These are phyloP conservation scores for Chrysomela aeneicollis DNA, from an alignment of 2,888 invertebrate genomes.

Conservation along the genomic window DNA sequence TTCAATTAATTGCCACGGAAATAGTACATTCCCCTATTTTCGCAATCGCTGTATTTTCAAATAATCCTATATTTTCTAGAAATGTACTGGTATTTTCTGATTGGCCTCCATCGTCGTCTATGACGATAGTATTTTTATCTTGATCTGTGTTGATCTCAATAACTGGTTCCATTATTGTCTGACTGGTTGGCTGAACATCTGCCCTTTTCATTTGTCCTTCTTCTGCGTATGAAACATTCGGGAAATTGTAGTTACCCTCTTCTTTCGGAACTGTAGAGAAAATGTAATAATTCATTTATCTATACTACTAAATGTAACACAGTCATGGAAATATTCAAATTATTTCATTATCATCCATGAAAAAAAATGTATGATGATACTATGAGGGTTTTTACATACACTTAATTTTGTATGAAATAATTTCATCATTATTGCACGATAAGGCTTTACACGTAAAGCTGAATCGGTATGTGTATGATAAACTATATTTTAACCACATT, in stretches of 20 bases:
- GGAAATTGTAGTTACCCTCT: neutral
- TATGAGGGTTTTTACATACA: too few relatives aligned
- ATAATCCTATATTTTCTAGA: constrained; percentile 46
- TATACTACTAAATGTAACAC: too few relatives aligned
- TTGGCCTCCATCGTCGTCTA: constrained; percentile 10
- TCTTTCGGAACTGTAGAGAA: neutral
- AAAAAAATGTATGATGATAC: too few relatives aligned
- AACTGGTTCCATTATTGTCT: constrained; percentile 48
- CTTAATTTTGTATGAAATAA: too few relatives aligned
- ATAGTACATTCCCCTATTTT: constrained; percentile 55
- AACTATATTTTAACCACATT: too few relatives aligned
- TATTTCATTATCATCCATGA: too few relatives aligned
- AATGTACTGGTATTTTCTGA: constrained; percentile 30
- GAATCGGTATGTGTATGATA: too few relatives aligned
- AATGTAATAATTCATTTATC: neutral
- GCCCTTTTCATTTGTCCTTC: neutral
- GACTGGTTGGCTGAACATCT: constrained; percentile 21
- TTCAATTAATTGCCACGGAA: constrained; percentile 44
- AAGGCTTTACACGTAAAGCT: too few relatives aligned
- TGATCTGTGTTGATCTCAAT: constrained; percentile 51
- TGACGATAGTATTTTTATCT: constrained; percentile 7
- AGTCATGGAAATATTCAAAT: too few relatives aligned
- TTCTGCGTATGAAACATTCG: neutral
- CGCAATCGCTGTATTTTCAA: constrained; percentile 48
- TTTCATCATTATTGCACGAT: too few relatives aligned